phyloP scores from a whole-genome alignment of 2,797 vertebrate genomes.

The Phyllotis vaccarum region DNA sequence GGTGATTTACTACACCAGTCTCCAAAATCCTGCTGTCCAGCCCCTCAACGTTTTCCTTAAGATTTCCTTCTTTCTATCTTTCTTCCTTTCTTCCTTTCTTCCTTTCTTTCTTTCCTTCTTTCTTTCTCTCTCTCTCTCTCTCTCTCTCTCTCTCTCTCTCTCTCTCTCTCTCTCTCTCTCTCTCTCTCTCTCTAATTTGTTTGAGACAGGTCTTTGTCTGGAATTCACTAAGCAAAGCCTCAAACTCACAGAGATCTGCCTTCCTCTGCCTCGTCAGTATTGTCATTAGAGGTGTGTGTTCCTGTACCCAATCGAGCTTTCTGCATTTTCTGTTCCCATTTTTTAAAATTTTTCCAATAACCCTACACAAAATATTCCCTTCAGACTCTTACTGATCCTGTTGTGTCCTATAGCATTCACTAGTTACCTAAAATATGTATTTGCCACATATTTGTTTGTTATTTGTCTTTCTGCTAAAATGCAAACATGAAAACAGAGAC shows the following conservation, averaged over 20 bases:
- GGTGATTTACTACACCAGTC: neutral
- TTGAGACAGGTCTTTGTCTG: neutral
- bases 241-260: neutral
- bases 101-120: neutral
- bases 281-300: neutral
- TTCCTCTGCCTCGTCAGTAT: neutral
- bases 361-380: neutral
- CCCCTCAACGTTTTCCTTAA: neutral
- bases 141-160: neutral
- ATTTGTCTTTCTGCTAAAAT: neutral
- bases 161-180: neutral
- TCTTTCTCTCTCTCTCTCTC: neutral
- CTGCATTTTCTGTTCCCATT: neutral
- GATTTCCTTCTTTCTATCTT: neutral
- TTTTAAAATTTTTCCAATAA: conserved; percentile 24
- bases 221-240: neutral
- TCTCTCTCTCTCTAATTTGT: too few relatives aligned
- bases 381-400: neutral
- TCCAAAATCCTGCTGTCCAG: neutral
- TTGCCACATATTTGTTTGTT: neutral
- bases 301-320: neutral
- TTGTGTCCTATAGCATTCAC: neutral
- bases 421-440: neutral
- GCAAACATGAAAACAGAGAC: neutral
- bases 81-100: too few relatives aligned